These are phyloP conservation scores for Drosophila austrosaltans DNA, from an alignment of 2,888 invertebrate species.

Conservation along the genomic window DNA sequence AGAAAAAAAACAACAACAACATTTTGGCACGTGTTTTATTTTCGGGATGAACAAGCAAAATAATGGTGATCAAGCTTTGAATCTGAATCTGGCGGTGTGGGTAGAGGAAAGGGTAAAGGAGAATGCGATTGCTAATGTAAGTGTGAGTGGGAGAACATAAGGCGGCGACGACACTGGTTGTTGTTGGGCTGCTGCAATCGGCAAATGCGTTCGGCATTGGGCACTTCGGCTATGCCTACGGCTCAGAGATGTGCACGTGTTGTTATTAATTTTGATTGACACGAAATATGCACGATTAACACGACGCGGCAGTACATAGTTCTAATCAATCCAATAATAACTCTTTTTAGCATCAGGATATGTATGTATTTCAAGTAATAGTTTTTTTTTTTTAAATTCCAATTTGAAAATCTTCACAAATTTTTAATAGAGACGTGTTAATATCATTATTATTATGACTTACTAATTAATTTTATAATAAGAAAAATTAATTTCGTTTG, in stretches of 20 bases:
- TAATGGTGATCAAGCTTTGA: neutral
- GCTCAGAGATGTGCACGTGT: neutral
- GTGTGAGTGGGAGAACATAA: constrained; percentile 6
- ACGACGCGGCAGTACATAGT: neutral
- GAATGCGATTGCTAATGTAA: constrained; percentile 3
- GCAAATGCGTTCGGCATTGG: neutral
- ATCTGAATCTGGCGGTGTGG: neutral
- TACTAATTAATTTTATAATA: too few species aligned
- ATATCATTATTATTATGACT: too few species aligned
- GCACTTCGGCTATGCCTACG: neutral
- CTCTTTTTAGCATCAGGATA: too few species aligned
- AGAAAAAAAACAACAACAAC: constrained; percentile 40
- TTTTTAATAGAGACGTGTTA: too few species aligned
- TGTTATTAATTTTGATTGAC: neutral
- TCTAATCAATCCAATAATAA: too few species aligned
- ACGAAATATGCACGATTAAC: neutral
- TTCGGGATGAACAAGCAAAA: neutral
- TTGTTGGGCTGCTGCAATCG: neutral
- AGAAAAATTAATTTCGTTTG: too few species aligned
- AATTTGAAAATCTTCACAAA: too few species aligned
- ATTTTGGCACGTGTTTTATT: constrained; percentile 53
- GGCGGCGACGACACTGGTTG: neutral
- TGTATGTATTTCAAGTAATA: too few species aligned
- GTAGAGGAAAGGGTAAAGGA: neutral
- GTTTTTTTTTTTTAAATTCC: too few species aligned